phyloP scores from a whole-genome alignment of 2,797 vertebrate genomes.

The Anas flavirostris region DNA sequence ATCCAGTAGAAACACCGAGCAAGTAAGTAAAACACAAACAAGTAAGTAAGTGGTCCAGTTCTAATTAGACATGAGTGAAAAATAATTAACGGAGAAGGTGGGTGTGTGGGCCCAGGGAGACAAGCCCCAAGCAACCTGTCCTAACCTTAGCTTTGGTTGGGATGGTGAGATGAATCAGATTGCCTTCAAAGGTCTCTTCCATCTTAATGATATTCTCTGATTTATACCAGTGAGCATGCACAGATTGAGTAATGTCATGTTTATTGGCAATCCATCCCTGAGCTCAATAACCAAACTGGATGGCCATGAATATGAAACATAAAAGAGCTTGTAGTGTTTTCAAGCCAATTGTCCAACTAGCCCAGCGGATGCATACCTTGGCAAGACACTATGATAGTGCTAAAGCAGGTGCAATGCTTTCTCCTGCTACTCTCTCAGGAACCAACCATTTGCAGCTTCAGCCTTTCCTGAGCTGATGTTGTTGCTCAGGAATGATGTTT shows the following conservation, averaged over 20 bases:
- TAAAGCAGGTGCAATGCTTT: neutral
- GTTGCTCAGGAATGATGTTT: neutral
- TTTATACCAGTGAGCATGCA: rapidly evolving
- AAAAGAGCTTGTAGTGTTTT: rapidly evolving
- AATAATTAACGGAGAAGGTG: neutral
- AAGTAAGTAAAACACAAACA: neutral
- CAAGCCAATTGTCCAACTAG: neutral
- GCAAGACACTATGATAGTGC: rapidly evolving
- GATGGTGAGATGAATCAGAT: rapidly evolving
- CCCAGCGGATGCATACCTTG: neutral
- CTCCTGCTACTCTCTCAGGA: neutral
- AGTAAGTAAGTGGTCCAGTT: neutral
- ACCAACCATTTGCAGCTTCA: neutral
- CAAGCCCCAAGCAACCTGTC: rapidly evolving
- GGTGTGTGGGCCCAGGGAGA: neutral
- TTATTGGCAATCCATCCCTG: rapidly evolving
- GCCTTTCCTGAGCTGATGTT: neutral
- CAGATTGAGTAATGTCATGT: rapidly evolving
- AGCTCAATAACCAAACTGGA: neutral
- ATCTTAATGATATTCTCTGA: neutral
- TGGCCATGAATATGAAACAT: neutral
- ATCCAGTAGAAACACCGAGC: rapidly evolving
- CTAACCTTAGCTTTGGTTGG: neutral
- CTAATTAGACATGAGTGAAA: neutral
- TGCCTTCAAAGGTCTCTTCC: neutral